Base-by-base conservation (phyloP, 2,113 vertebrate species). In the Oryzias curvinotus region DNA sequence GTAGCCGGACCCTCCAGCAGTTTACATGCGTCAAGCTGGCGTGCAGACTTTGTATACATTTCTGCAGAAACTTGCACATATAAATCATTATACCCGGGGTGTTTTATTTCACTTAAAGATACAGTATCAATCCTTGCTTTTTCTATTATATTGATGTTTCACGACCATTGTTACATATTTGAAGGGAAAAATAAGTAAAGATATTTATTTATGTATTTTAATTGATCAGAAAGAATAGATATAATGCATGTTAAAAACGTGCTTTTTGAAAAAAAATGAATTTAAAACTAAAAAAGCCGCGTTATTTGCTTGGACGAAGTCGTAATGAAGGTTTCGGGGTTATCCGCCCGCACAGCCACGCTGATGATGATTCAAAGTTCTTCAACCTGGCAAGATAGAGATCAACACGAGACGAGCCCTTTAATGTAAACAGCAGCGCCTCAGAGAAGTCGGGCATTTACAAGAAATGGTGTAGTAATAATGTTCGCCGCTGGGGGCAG, bases 381-480 rank as follows among this genome's bases (percentile, higher is more conserved):
- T 18, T 13, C 21, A 10, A 13, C 4, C 5, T 47, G 58, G 12
- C 28, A 46, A 30, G 61, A 60, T 7, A 63, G 68, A 46, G 53
- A 65, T 52, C 52, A 16, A 25, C 47, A 52, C 2, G 56, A 19
- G 65, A 78, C 54, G 36, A 62, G 44, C 75, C 77, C 62, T 68
- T 86, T 42, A 57, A 57, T 21, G 52, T 80, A 83, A 85, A 78
- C 67, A 61, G 50, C 28, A 1, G 4, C 1, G 3, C 5, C 26
- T 16, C 23, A 0, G 57, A 77, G 80, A 88, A 85, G 12, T 30
- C 2, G 0, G 1, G 51, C 64, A 49, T 90, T 92, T 91, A 85
- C 85, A 50, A 79, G 85, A 92, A 92, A 88, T 67, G 83, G 0
- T 86, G 78, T 50, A 71, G 48, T 53, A 70, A 70, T 56, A 82